These are phyloP conservation scores for Apteryx owenii DNA, from an alignment of 2,113 vertebrate genomes.

Conservation along the genomic window DNA sequence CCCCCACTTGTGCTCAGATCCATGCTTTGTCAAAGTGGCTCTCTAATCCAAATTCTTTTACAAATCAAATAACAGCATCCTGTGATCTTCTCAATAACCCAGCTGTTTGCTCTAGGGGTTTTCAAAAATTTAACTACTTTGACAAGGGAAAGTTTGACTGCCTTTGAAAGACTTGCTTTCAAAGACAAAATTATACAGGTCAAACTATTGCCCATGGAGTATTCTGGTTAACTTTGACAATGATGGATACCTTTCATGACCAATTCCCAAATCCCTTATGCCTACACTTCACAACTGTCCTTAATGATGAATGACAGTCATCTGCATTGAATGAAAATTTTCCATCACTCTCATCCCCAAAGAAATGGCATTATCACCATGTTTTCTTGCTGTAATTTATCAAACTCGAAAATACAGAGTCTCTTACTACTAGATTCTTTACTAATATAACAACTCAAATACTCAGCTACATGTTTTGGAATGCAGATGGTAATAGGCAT, in stretches of 20 bases:
- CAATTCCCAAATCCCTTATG: conserved; percentile 27
- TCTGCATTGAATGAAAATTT: conserved; percentile 34
- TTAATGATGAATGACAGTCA: conserved; percentile 64
- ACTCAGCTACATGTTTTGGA: background rate
- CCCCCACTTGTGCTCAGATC: background rate
- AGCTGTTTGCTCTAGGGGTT: background rate
- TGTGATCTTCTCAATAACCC: conserved; percentile 29
- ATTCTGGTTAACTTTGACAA: conserved; percentile 42
- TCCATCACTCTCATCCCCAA: background rate
- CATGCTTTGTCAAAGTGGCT: background rate
- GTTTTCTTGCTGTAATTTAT: conserved; percentile 39
- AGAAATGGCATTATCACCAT: conserved; percentile 18
- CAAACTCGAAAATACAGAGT: background rate
- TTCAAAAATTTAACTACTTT: conserved; percentile 33
- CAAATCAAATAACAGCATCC: background rate
- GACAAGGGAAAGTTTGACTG: conserved; percentile 45
- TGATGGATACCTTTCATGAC: conserved; percentile 54
- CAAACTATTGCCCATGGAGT: conserved; percentile 7
- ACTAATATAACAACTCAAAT: conserved; percentile 1
- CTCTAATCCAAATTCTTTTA: background rate
- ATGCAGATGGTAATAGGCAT: background rate
- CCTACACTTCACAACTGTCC: conserved; percentile 12
- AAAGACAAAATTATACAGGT: conserved; percentile 57
- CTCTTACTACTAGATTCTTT: background rate
- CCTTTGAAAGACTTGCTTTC: conserved; percentile 51